Conservation (phyloP, 2,113 vertebrate species). For the Syrmaticus mikado region DNA sequence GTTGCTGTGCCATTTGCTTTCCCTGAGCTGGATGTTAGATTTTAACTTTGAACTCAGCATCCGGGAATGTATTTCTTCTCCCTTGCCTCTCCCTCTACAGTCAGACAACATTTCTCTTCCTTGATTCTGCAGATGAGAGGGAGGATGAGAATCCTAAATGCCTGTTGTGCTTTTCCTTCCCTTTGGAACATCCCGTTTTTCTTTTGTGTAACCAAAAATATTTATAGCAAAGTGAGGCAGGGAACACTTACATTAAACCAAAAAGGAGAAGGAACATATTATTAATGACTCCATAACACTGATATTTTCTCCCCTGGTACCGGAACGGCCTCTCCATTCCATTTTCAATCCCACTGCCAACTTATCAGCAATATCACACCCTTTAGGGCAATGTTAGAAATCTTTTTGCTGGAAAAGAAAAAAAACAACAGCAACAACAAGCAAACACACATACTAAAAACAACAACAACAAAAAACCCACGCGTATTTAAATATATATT, state of each 20-base stretch:
- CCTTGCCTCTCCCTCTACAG: neutral
- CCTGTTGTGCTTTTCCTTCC: slow-evolving; percentile 12
- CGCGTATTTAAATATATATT: neutral
- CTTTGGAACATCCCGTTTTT: slow-evolving; percentile 37
- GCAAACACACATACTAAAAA: neutral
- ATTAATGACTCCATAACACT: neutral
- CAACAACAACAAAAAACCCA: neutral
- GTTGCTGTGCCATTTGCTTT: neutral
- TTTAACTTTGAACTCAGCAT: neutral
- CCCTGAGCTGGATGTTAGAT: neutral
- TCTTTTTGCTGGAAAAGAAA: neutral
- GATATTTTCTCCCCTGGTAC: slow-evolving; percentile 1
- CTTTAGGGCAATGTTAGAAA: neutral
- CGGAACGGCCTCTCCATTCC: neutral
- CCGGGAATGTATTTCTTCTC: neutral
- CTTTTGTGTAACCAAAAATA: slow-evolving; percentile 57
- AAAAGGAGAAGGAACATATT: slow-evolving; percentile 31
- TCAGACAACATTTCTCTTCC: neutral
- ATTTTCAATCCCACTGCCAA: neutral
- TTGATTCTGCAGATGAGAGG: neutral
- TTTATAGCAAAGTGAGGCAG: slow-evolving; percentile 37
- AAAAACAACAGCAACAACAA: neutral
- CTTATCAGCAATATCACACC: neutral
- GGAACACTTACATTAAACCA: slow-evolving; percentile 31
- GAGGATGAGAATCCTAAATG: slow-evolving; percentile 19